phyloP scores from a whole-genome alignment of 2,797 vertebrate species.

The Gymnoscopelus braueri region DNA sequence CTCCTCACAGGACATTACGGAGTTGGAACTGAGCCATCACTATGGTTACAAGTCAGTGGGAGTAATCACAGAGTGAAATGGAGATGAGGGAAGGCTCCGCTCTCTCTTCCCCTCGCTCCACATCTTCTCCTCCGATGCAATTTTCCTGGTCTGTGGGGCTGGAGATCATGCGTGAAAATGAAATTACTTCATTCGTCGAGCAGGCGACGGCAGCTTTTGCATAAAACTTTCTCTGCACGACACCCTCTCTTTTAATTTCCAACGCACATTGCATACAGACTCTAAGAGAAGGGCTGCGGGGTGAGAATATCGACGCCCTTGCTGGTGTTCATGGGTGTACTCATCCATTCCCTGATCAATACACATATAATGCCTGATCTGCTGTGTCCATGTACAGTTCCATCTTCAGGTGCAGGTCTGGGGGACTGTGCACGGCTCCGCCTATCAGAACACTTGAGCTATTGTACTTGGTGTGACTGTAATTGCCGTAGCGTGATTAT shows the following conservation, averaged over 20 bases:
- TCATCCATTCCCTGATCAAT: slow-evolving; percentile 51
- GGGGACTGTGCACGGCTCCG: slow-evolving; percentile 13
- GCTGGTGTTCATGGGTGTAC: slow-evolving; percentile 20
- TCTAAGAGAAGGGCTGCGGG: too few species aligned
- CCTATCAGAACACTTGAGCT: slow-evolving; percentile 30
- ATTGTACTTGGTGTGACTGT: slow-evolving; percentile 22
- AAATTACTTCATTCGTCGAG: slow-evolving; percentile 82
- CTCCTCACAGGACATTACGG: slow-evolving; percentile 11
- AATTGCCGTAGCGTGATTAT: slow-evolving; percentile 37
- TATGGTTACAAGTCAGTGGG: slow-evolving; percentile 67
- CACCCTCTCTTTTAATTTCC: slow-evolving; percentile 79
- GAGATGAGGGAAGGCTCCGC: slow-evolving; percentile 51
- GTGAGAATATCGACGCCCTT: slow-evolving; percentile 34
- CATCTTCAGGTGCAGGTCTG: slow-evolving; percentile 30
- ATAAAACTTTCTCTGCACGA: slow-evolving; percentile 82
- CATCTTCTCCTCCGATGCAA: slow-evolving; percentile 64
- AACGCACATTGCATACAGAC: slow-evolving; percentile 8
- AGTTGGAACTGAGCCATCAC: slow-evolving; percentile 59
- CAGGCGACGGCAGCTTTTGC: slow-evolving; percentile 77
- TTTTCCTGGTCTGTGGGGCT: slow-evolving; percentile 76
- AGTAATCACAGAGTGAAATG: slow-evolving; percentile 73
- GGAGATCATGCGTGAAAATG: slow-evolving; percentile 86
- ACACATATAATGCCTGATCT: slow-evolving; percentile 38
- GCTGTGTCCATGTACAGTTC: not conserved
- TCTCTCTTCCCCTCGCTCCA: slow-evolving; percentile 16